Conservation (phyloP, 2,888 invertebrate genomes). For the Candidula unifasciata region DNA sequence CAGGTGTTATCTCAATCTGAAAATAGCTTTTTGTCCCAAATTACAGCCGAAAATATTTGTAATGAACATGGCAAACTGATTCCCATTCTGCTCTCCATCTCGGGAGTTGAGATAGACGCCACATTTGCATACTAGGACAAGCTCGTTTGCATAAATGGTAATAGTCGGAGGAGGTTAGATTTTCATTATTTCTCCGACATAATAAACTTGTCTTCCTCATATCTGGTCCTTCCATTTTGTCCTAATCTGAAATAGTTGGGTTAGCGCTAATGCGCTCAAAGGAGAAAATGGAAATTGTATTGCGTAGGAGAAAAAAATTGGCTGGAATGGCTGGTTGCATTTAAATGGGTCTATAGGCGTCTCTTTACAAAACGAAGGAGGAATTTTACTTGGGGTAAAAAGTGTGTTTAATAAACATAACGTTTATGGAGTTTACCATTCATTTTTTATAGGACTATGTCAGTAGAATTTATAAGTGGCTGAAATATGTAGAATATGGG, state of each 20-base stretch:
- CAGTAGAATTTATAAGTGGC: too few species aligned
- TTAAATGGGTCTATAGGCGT: too few species aligned
- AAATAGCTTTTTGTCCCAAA: too few species aligned
- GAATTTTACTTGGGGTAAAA: too few species aligned
- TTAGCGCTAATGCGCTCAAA: background rate
- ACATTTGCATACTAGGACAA: conserved; percentile 3
- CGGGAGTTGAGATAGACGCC: background rate
- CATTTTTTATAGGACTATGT: too few species aligned
- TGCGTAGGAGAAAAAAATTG: too few species aligned
- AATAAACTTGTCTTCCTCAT: background rate
- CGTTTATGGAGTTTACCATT: too few species aligned
- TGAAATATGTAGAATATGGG: too few species aligned
- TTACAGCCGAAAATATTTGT: background rate
- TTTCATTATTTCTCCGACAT: background rate
- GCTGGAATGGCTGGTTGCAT: too few species aligned
- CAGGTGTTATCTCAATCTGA: too few species aligned
- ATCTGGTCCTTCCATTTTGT: background rate
- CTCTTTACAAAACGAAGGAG: too few species aligned
- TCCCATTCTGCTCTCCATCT: background rate
- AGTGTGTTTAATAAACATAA: too few species aligned
- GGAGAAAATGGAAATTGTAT: conserved; percentile 12
- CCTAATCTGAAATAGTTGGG: background rate
- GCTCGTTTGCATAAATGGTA: conserved; percentile 12
- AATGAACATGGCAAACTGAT: background rate
- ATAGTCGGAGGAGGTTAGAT: background rate